phyloP scores from a whole-genome alignment of 2,797 vertebrate genomes.

The Clarias platycephalus region DNA sequence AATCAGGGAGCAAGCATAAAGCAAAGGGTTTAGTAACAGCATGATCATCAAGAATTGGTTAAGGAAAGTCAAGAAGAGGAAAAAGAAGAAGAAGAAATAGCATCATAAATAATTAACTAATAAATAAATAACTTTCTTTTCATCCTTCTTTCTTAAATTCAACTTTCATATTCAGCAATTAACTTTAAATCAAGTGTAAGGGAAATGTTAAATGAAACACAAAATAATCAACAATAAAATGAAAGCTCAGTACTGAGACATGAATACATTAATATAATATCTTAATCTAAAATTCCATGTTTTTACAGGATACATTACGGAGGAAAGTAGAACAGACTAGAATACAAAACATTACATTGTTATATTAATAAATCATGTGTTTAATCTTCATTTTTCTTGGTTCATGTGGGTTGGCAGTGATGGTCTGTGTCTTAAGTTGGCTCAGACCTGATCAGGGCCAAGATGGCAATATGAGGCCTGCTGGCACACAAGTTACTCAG shows the following conservation, averaged over 20 bases:
- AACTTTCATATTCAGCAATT: not conserved
- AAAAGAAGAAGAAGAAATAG: not conserved
- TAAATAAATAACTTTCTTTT: too few relatives aligned
- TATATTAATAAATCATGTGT: not conserved
- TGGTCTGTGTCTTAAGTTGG: conserved; percentile 1
- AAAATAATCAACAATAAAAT: not conserved
- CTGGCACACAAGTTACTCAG: conserved; percentile 66
- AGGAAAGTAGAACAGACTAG: not conserved
- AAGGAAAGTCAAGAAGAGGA: not conserved
- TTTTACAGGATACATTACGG: not conserved
- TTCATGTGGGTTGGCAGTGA: not conserved
- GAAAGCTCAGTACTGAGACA: not conserved
- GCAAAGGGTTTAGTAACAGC: not conserved
- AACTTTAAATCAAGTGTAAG: not conserved
- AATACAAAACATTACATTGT: not conserved
- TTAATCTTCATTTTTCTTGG: not conserved
- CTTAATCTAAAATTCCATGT: not conserved
- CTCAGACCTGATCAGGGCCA: conserved; percentile 47
- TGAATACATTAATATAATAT: not conserved
- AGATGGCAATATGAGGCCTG: too few relatives aligned
- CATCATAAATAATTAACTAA: not conserved
- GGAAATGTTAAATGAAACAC: not conserved
- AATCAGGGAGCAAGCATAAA: not conserved
- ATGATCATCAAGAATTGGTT: not conserved
- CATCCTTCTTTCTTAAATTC: not conserved